Conservation (phyloP, 2,113 vertebrate species). For the Eptesicus fuscus region DNA sequence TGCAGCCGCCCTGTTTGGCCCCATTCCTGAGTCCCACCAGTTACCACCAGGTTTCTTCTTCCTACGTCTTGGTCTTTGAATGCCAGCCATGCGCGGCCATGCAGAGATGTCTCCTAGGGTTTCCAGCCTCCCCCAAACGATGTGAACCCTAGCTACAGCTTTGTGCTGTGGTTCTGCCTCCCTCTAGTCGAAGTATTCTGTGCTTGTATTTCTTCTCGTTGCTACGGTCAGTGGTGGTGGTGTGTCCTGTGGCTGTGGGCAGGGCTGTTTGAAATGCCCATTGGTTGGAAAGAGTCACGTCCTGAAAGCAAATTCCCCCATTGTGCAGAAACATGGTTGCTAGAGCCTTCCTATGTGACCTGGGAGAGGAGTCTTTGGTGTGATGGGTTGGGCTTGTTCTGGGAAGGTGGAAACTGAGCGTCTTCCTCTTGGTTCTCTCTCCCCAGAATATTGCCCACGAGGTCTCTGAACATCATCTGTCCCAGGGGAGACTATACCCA, state of each 20-base stretch:
- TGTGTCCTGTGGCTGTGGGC: neutral
- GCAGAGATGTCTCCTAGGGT: neutral
- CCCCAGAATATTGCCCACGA: slow-evolving; percentile 90
- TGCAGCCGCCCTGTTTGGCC: neutral
- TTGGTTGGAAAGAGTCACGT: neutral
- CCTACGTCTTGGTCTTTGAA: neutral
- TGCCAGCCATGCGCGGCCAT: no score
- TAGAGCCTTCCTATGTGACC: neutral
- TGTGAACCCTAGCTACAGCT: neutral
- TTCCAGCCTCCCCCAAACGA: fast-evolving
- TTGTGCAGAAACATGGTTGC: neutral
- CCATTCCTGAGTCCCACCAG: neutral
- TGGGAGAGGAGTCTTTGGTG: neutral
- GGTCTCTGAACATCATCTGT: slow-evolving; percentile 93
- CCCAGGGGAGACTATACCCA: slow-evolving; percentile 95
- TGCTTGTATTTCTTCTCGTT: neutral
- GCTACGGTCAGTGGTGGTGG: neutral
- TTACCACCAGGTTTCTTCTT: neutral
- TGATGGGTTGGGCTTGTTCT: neutral
- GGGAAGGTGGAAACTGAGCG: neutral
- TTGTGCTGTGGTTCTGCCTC: neutral
- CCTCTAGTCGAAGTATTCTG: neutral
- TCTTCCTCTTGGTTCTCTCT: neutral
- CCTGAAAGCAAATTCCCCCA: neutral
- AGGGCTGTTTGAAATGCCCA: neutral